phyloP scores from a whole-genome alignment of 2,113 vertebrate species.

The Tachysurus vachellii region DNA sequence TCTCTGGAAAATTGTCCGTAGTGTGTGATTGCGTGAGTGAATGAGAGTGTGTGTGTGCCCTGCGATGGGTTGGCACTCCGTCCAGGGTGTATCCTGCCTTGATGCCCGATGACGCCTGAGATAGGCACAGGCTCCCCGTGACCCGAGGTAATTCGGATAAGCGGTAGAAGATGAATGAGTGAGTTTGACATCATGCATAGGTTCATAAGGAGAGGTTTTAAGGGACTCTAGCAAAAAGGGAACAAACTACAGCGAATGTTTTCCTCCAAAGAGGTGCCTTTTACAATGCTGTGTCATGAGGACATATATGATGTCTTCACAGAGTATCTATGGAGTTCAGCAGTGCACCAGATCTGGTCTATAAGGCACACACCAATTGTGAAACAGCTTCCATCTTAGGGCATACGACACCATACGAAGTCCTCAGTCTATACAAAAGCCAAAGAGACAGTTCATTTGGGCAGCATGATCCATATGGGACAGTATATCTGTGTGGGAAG shows the following conservation, averaged over 20 bases:
- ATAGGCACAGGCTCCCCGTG: too few relatives aligned
- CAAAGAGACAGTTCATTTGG: neutral
- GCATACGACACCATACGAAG: neutral
- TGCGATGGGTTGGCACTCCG: too few relatives aligned
- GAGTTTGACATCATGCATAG: neutral
- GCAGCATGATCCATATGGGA: neutral
- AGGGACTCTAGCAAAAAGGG: neutral
- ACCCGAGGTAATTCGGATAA: too few relatives aligned
- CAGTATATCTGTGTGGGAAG: neutral
- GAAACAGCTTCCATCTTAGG: neutral
- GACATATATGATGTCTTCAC: neutral
- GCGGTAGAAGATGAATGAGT: too few relatives aligned
- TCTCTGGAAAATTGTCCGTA: too few relatives aligned
- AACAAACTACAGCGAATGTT: neutral
- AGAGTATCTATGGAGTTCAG: neutral
- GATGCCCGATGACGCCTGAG: too few relatives aligned
- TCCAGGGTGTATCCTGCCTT: too few relatives aligned
- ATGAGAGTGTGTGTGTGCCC: too few relatives aligned
- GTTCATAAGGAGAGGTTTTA: neutral
- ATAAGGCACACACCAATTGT: neutral
- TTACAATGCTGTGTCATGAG: neutral
- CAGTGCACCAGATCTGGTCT: neutral
- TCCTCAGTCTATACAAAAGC: neutral
- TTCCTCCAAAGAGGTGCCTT: neutral
- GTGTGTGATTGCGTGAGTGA: too few relatives aligned